phyloP scores from a whole-genome alignment of 2,113 vertebrate genomes.

The Myotis brandtii region DNA sequence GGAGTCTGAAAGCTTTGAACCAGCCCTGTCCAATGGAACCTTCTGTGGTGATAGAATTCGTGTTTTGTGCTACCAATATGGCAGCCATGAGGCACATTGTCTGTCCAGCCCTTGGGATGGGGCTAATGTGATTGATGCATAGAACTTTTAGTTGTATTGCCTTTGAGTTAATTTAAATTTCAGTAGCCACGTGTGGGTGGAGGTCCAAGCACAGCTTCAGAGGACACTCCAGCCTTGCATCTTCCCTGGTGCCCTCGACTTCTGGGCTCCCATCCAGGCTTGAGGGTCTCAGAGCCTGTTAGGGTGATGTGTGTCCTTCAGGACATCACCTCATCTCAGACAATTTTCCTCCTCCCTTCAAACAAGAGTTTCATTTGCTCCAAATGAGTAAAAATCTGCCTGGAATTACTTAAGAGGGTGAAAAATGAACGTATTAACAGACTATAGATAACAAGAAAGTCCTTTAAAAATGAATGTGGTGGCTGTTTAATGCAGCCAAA shows the following conservation, averaged over 20 bases:
- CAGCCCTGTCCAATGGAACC: background rate
- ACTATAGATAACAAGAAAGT: conserved; percentile 65
- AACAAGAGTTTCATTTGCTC: background rate
- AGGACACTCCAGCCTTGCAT: background rate
- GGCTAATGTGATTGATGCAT: background rate
- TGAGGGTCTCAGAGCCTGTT: background rate
- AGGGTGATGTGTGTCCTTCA: background rate
- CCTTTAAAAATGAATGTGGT: conserved; percentile 69
- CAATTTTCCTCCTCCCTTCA: background rate
- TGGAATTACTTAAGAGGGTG: conserved; percentile 42
- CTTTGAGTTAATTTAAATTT: background rate
- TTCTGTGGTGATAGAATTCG: background rate
- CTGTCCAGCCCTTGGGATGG: background rate
- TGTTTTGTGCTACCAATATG: background rate
- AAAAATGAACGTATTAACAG: conserved; percentile 69
- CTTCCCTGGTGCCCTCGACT: background rate
- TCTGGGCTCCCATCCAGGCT: background rate
- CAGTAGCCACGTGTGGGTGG: background rate
- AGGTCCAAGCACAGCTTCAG: background rate
- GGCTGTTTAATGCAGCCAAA: conserved; percentile 62
- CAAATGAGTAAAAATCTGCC: conserved; percentile 51
- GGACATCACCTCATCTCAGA: conserved; percentile 27
- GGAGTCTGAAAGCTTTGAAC: background rate
- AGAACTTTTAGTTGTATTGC: background rate
- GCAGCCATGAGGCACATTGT: background rate